Evolutionary conservation across 2,888 invertebrate species (phyloP).

Genomic region (Himalopsyche kuldschensis): DNA sequence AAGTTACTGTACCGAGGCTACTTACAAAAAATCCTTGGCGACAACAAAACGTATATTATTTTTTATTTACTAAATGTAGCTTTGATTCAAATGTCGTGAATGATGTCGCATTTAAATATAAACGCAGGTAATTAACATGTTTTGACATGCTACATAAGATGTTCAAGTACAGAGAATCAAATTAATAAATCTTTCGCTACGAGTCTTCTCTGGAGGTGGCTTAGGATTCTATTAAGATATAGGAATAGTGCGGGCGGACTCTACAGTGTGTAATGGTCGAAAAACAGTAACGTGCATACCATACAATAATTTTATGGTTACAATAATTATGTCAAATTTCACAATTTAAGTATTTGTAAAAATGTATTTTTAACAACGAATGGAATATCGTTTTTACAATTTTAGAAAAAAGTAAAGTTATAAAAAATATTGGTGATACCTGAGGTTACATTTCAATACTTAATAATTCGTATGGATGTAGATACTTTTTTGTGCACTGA

Average conservation of each 20-base stretch:
- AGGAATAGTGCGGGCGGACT: constrained; percentile 45
- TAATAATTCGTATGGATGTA: too few species aligned
- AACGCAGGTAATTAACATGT: not conserved
- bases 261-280: constrained; percentile 3
- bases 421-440: too few species aligned
- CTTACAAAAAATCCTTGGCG: too few species aligned
- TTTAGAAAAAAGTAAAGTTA: too few species aligned
- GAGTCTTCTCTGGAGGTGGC: constrained; percentile 2
- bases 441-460: too few species aligned
- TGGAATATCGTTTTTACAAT: too few species aligned
- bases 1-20: too few species aligned
- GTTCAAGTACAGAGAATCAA: not conserved
- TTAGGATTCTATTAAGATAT: constrained; percentile 35
- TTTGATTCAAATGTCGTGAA: not conserved
- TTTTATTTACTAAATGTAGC: not conserved
- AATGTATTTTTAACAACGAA: too few species aligned
- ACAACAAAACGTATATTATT: too few species aligned
- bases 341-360: too few species aligned
- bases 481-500: too few species aligned
- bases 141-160: not conserved
- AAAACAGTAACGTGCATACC: not conserved
- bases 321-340: too few species aligned
- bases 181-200: not conserved
- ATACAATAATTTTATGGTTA: not conserved
- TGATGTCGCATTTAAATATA: not conserved